Percentiles rank a stretch among this genome's conserved stretches.
Evolutionary conservation across 2,888 invertebrate species (phyloP).

Genomic region (Tipula confusa): DNA sequence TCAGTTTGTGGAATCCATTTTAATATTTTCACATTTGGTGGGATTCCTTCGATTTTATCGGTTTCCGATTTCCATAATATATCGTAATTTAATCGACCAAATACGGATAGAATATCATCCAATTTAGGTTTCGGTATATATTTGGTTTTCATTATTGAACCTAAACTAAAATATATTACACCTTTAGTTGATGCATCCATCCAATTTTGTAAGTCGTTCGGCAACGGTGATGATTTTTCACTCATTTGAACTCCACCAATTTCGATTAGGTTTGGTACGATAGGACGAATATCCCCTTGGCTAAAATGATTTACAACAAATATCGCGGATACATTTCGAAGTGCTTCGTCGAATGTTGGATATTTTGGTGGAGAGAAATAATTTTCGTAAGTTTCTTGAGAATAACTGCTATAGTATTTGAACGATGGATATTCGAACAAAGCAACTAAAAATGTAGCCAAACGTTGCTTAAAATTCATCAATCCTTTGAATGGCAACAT

Average conservation of each 20-base stretch:
- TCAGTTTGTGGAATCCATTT: slow-evolving; percentile 52
- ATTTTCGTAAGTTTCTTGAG: slow-evolving; percentile 47
- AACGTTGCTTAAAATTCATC: slow-evolving; percentile 28
- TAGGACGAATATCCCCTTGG: slow-evolving; percentile 44
- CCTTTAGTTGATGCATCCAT: slow-evolving; percentile 49
- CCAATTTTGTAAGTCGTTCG: slow-evolving; percentile 34
- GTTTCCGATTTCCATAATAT: slow-evolving; percentile 35
- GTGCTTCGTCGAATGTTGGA: slow-evolving; percentile 39
- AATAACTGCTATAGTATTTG: not conserved
- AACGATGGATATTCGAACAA: not conserved
- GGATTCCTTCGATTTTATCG: slow-evolving; percentile 42
- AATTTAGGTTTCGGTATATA: slow-evolving; percentile 38
- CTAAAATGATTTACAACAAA: slow-evolving; percentile 46
- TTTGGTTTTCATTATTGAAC: slow-evolving; percentile 46
- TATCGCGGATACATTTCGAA: slow-evolving; percentile 43
- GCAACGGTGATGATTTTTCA: slow-evolving; percentile 41
- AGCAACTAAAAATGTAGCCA: not conserved
- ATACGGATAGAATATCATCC: slow-evolving; percentile 32
- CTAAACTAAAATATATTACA: slow-evolving; percentile 52
- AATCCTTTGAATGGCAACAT: slow-evolving; percentile 38
- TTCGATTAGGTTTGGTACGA: slow-evolving; percentile 48
- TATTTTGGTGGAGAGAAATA: slow-evolving; percentile 34
- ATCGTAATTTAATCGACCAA: slow-evolving; percentile 33
- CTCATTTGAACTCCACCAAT: slow-evolving; percentile 49
- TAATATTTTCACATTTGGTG: slow-evolving; percentile 45